A percentile compares a stretch with the other conserved stretches of the same genome.
Conservation (phyloP, 2,888 invertebrate species). For the Aricia artaxerxes region DNA sequence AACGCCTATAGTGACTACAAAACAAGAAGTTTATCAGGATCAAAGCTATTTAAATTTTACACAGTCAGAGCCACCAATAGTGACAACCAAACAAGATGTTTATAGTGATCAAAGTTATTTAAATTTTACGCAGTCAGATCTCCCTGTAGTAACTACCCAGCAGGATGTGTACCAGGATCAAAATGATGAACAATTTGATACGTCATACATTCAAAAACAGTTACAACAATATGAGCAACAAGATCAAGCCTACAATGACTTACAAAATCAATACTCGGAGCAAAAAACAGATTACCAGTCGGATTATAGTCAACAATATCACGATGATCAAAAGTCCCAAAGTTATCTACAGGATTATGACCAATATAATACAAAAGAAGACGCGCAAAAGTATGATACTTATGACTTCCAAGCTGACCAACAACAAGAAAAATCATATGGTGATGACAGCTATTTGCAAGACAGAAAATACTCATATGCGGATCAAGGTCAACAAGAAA, state of each 20-base stretch:
- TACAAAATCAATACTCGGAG: slow-evolving; percentile 45
- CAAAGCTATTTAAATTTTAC: slow-evolving; percentile 42
- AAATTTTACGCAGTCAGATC: slow-evolving; percentile 51
- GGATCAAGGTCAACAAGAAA: slow-evolving; percentile 43
- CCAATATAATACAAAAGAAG: slow-evolving; percentile 38
- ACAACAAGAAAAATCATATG: slow-evolving; percentile 47
- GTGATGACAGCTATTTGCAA: slow-evolving; percentile 44
- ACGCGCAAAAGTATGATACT: slow-evolving; percentile 38
- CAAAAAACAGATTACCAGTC: slow-evolving; percentile 47
- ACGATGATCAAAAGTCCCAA: slow-evolving; percentile 35
- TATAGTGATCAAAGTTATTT: slow-evolving; percentile 31
- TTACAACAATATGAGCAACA: slow-evolving; percentile 46
- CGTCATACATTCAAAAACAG: slow-evolving; percentile 47
- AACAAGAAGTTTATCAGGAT: slow-evolving; percentile 56
- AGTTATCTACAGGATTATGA: slow-evolving; percentile 42
- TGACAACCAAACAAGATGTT: slow-evolving; percentile 26
- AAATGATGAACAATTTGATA: slow-evolving; percentile 57
- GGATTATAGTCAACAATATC: slow-evolving; percentile 39
- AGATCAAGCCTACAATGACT: slow-evolving; percentile 43
- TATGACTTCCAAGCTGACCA: slow-evolving; percentile 45
- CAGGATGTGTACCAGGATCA: slow-evolving; percentile 57
- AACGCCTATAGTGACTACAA: slow-evolving; percentile 55
- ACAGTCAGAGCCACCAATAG: slow-evolving; percentile 4
- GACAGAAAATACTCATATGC: slow-evolving; percentile 44
- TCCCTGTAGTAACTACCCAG: slow-evolving; percentile 57